Conservation (phyloP, 2,888 invertebrate species). For the Octonoba sinensis region DNA sequence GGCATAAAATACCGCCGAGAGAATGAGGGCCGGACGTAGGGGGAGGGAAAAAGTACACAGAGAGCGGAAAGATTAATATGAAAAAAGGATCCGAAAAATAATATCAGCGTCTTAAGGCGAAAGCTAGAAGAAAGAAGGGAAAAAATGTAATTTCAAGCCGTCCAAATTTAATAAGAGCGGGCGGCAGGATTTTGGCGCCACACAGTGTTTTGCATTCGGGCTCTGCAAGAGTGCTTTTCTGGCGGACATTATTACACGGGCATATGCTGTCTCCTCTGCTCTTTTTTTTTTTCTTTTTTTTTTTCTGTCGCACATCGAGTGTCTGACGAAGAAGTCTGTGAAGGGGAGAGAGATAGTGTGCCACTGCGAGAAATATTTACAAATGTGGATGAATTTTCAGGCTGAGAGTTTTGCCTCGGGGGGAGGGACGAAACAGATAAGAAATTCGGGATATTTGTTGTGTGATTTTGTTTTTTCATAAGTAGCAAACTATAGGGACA, state of each 20-base stretch:
- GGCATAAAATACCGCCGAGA: slow-evolving; percentile 58
- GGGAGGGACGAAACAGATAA: too few relatives aligned
- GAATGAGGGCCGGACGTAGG: slow-evolving; percentile 6
- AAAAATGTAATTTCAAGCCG: slow-evolving; percentile 63
- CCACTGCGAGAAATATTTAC: too few relatives aligned
- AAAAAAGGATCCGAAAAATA: slow-evolving; percentile 59
- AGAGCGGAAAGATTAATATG: slow-evolving; percentile 59
- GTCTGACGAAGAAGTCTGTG: not conserved
- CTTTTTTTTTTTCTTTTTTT: not conserved
- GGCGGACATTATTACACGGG: slow-evolving; percentile 58
- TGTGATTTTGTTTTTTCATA: too few relatives aligned
- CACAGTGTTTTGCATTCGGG: slow-evolving; percentile 55
- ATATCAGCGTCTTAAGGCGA: slow-evolving; percentile 45
- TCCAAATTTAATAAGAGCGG: slow-evolving; percentile 61
- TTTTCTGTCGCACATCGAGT: not conserved
- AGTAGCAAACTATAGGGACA: too few relatives aligned
- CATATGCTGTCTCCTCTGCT: slow-evolving; percentile 54
- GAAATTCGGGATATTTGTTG: too few relatives aligned
- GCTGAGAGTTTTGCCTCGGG: too few relatives aligned
- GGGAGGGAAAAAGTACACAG: slow-evolving; percentile 44
- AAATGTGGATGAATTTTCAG: too few relatives aligned
- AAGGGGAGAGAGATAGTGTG: not conserved
- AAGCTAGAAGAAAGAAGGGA: slow-evolving; percentile 17
- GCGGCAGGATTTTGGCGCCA: slow-evolving; percentile 50
- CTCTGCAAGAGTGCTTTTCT: slow-evolving; percentile 11